phyloP scores from a whole-genome alignment of 37 sponge, comb jelly and placozoan species.

The Dysidea cf. avara region DNA sequence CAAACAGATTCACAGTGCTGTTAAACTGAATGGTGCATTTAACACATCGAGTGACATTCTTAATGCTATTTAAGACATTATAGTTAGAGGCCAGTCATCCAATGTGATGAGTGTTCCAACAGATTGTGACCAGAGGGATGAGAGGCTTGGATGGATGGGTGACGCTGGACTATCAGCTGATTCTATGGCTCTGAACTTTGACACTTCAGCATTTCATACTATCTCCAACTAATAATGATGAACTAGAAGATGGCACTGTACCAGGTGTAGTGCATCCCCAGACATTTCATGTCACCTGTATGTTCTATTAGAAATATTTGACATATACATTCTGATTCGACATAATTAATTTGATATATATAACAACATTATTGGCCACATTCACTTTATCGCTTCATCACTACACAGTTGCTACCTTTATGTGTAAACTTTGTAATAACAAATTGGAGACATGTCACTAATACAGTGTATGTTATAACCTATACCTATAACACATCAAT shows the following conservation, averaged over 20 bases:
- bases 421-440: no score
- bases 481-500: no score
- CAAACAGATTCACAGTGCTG: conserved; percentile 16
- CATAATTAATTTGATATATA: no score
- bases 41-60: conserved; percentile 33
- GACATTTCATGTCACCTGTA: no score
- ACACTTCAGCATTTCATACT: conserved; percentile 41
- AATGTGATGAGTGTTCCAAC: conserved; percentile 74
- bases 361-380: no score
- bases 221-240: conserved; percentile 48
- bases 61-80: conserved; percentile 41
- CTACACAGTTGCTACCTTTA: no score
- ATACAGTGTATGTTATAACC: no score
- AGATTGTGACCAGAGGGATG: conserved; percentile 69
- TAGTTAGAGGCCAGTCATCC: conserved; percentile 51
- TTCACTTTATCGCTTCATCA: no score
- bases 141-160: conserved; percentile 81
- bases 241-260: conserved; percentile 37
- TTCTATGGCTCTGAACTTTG: conserved; percentile 57
- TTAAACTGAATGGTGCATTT: conserved; percentile 30
- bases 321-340: no score
- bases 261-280: conserved; percentile 73
- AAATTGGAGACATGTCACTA: no score
- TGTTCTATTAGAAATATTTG: no score
- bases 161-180: conserved; percentile 71